Evolutionary conservation across 2,113 vertebrate species (phyloP).

Genomic region (Lucifuga dentata): DNA sequence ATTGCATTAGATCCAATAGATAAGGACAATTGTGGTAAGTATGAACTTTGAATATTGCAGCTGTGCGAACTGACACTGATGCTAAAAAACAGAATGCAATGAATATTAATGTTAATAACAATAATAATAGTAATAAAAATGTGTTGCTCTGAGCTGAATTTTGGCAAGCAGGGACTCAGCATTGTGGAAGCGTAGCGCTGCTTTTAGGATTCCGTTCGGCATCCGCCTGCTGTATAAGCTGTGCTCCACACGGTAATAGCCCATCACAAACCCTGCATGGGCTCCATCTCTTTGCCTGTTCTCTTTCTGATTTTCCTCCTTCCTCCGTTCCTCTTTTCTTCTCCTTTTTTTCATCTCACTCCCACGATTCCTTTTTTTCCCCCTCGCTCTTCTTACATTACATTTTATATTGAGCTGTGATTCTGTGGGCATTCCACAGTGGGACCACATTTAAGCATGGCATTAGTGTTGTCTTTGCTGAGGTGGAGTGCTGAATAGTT

Average conservation of each 20-base stretch:
- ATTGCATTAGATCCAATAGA: too few relatives aligned
- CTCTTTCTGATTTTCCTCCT: constrained; percentile 25
- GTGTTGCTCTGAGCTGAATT: constrained; percentile 10
- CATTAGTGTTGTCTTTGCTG: neutral
- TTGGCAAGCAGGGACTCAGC: constrained; percentile 14
- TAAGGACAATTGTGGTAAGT: too few relatives aligned
- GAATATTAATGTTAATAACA: neutral
- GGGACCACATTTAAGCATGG: neutral
- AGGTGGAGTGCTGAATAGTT: neutral
- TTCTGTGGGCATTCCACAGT: constrained; percentile 10
- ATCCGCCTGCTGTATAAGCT: constrained; percentile 32
- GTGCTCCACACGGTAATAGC: constrained; percentile 41
- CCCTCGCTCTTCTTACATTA: neutral
- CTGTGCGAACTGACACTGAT: too few relatives aligned
- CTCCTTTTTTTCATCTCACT: constrained; percentile 5
- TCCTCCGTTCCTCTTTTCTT: neutral
- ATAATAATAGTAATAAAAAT: neutral
- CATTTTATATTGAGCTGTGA: neutral
- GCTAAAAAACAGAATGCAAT: neutral
- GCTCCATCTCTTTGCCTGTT: constrained; percentile 29
- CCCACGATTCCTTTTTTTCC: constrained; percentile 1
- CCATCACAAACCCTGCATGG: constrained; percentile 62
- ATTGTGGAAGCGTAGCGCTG: constrained; percentile 1
- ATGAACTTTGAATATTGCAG: too few relatives aligned
- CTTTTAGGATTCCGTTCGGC: constrained; percentile 7